Base-by-base conservation (phyloP, 2,797 vertebrate genomes). In the Argentina silus region DNA sequence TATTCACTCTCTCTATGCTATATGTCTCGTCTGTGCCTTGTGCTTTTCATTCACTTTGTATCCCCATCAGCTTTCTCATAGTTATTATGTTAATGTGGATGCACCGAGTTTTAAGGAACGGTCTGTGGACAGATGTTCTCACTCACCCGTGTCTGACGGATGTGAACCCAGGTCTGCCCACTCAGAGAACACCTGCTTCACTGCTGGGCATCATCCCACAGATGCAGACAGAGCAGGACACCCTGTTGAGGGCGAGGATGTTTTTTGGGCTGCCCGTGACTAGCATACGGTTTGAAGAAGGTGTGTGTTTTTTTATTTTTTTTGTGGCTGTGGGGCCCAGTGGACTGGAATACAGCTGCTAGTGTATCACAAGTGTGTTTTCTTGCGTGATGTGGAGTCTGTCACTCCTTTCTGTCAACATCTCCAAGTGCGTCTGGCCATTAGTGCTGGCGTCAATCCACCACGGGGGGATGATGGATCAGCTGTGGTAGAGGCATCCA, bases 171-270 rank as follows among this genome's bases (percentile, higher is more conserved):
- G 70, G 74, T 48, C 60, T 75, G 70, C 70, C 74, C 74, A 69
- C 17, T 69, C 51, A 7, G 42, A 69, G 21, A 51, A 50, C 67
- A 70, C 11, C 19, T 70, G 55, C 56, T 48, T 69, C 53, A 14
- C 76, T 79, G 11, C 17, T 64, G 47, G 65, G 70, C 53, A 72
- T 73, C 79, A 77, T 73, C 65, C 74, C 11, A 4, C 21, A 61
- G 59, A 61, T 19, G 78, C 70, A 79, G 77, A 82, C 79, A 74
- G 65, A 67, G 17, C 21, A 6, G 2, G 36, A 53, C 74, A 14
- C 44, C 86, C 83, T 72, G 74, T 83, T 79, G 83, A 82, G 84
- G 67, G 71, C 17, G 72, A 55, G 67, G 42, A 69, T 73, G 42
- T 17, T 64, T 10, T 63, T 44, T 44, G 43, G 61, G 7, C 36